Evolutionary conservation across 2,888 invertebrate genomes (phyloP).

Genomic region (Drosophila niveifrons): DNA sequence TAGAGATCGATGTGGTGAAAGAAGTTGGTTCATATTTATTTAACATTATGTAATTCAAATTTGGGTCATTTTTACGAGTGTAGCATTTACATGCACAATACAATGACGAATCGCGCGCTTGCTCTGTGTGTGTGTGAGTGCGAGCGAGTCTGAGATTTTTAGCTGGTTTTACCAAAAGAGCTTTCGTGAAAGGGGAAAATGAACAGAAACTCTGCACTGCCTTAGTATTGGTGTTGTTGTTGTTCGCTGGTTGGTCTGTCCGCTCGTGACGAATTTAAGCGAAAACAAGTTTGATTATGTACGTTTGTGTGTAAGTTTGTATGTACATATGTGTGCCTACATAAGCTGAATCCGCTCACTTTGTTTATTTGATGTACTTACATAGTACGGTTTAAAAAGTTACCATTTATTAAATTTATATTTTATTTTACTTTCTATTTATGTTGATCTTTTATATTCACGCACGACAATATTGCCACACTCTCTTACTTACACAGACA

Average conservation of each 20-base stretch:
- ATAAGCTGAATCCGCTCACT: slow-evolving; percentile 43
- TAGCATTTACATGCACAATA: slow-evolving; percentile 73
- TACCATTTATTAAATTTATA: background rate
- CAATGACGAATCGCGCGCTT: slow-evolving; percentile 44
- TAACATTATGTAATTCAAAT: slow-evolving; percentile 76
- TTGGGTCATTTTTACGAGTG: slow-evolving; percentile 78
- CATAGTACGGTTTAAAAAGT: background rate
- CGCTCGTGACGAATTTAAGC: slow-evolving; percentile 53
- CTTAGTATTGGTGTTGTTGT: slow-evolving; percentile 41
- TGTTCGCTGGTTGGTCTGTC: slow-evolving; percentile 28
- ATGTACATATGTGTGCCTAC: background rate
- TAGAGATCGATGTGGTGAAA: slow-evolving; percentile 69
- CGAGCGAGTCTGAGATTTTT: slow-evolving; percentile 66
- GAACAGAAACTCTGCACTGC: slow-evolving; percentile 54
- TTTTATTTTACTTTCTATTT: slow-evolving; percentile 13
- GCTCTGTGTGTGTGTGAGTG: slow-evolving; percentile 22
- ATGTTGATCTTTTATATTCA: slow-evolving; percentile 18
- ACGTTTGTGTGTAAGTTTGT: slow-evolving; percentile 7
- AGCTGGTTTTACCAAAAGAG: slow-evolving; percentile 70
- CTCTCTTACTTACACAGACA: slow-evolving; percentile 4
- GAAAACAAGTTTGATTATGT: slow-evolving; percentile 64
- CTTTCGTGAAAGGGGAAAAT: slow-evolving; percentile 77
- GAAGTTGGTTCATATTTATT: slow-evolving; percentile 59
- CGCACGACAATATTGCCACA: slow-evolving; percentile 17
- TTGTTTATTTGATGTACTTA: slow-evolving; percentile 8